Base-by-base conservation (phyloP, 2,113 vertebrate genomes). In the Passer domesticus region DNA sequence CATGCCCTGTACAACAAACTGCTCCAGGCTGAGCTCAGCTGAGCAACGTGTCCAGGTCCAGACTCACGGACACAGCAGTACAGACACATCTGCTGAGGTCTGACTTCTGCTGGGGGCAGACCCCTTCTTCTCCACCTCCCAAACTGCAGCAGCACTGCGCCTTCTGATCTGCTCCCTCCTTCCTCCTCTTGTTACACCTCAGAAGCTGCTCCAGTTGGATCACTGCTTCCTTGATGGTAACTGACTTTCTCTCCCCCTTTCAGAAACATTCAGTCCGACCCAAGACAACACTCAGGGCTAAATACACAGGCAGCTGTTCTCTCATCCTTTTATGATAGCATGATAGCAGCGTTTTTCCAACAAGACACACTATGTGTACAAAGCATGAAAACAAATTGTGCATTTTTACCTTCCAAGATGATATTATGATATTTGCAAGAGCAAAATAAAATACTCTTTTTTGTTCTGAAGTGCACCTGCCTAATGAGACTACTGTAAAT, bases 31-130 rank as follows among this genome's bases (percentile, higher is more conserved):
- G 67, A 62, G 46, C 37, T 30, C 76, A 66, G 30, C 35, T 62
- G 15, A 50, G 52, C 43, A 35, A 8, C 4, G 2, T 0, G 14
- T 21, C 62, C 84, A 58, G 44, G 35, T 41, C 25, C 63, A 68
- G 77, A 35, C 20, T 39, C 21, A 23, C 0, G 0, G n/a, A 24
- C 0, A 0, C 1, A 19, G 74, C 0, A 0, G 23, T 14, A 52
- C 43, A 50, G 63, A 50, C 1, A 1, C 2, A n/a, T 49, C 49
- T 10, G 1, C 4, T 15, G 12, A 73, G 23, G 33, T 37, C 56
- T 39, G 56, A 35, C n/a, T 66, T 24, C 64, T 70, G n/a, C 55
- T 33, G 41, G 12, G 31, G 60, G 22, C 31, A 43, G 11, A 49
- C 15, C 41, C 46, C 39, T 0, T 10, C n/a, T 52, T 12, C 28